These are phyloP conservation scores for Diphyllodes magnificus DNA, from an alignment of 2,113 vertebrate species.

Conservation along the genomic window DNA sequence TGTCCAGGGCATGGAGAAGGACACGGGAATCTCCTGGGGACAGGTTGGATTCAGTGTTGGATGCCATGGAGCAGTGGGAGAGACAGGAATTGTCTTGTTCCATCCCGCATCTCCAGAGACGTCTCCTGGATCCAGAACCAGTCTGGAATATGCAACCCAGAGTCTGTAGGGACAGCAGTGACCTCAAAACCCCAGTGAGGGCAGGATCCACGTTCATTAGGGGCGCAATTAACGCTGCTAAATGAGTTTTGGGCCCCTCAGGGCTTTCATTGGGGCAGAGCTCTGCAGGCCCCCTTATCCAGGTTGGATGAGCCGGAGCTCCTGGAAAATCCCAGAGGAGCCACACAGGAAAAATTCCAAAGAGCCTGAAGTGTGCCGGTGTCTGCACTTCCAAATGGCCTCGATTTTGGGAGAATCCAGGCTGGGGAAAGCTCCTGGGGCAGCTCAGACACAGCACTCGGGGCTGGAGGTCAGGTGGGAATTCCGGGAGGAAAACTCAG, in stretches of 20 bases:
- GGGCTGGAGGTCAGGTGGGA: not conserved
- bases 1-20: not conserved
- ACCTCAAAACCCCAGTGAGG: not conserved
- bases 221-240: not conserved
- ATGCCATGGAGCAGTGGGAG: not conserved
- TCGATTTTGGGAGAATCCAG: fast-evolving
- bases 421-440: not conserved
- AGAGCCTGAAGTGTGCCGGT: not conserved
- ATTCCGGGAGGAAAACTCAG: fast-evolving
- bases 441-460: not conserved
- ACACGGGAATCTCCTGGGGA: not conserved
- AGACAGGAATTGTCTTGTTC: not conserved
- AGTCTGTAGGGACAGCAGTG: not conserved
- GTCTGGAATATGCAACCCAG: fast-evolving
- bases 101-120: not conserved
- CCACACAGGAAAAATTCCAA: not conserved
- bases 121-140: not conserved
- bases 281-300: not conserved
- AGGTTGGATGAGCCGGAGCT: not conserved
- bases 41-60: not conserved
- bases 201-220: not conserved
- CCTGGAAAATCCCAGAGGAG: not conserved
- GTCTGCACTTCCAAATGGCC: not conserved
- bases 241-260: not conserved
- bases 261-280: not conserved